These are phyloP conservation scores for Choloepus didactylus DNA, from an alignment of 2,797 vertebrate species.

Conservation along the genomic window DNA sequence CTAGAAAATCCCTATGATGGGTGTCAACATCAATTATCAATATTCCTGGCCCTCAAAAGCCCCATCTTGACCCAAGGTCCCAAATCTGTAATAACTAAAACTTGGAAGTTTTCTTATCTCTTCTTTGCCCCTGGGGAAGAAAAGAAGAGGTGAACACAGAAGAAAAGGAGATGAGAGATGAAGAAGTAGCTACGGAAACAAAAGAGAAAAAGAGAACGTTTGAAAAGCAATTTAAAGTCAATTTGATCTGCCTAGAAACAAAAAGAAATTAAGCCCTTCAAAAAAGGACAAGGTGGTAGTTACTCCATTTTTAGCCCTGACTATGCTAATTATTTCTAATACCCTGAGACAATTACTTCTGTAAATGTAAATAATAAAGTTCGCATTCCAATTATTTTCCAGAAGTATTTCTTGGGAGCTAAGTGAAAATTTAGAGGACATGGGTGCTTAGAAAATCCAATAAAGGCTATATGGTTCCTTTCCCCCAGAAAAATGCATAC, in stretches of 20 bases:
- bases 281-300: neutral
- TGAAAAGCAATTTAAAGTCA: neutral
- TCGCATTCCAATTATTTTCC: neutral
- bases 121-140: neutral
- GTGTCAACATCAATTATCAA: neutral
- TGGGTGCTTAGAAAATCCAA: neutral
- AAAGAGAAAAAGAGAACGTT: neutral
- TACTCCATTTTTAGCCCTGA: neutral
- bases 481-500: neutral
- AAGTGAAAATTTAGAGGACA: neutral
- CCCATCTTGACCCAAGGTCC: too few species aligned
- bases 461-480: neutral
- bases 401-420: neutral
- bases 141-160: neutral
- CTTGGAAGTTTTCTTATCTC: neutral
- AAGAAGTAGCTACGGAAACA: neutral
- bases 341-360: neutral
- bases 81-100: neutral
- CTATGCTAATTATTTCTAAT: neutral
- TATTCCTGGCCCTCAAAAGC: neutral
- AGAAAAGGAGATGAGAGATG: neutral
- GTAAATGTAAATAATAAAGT: neutral
- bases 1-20: neutral
- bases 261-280: neutral
- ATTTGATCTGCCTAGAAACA: slow-evolving; percentile 29